Percentiles rank a stretch among this genome's conserved stretches.
Conservation (phyloP, 2,888 invertebrate species). For the Sesamia inferens region DNA sequence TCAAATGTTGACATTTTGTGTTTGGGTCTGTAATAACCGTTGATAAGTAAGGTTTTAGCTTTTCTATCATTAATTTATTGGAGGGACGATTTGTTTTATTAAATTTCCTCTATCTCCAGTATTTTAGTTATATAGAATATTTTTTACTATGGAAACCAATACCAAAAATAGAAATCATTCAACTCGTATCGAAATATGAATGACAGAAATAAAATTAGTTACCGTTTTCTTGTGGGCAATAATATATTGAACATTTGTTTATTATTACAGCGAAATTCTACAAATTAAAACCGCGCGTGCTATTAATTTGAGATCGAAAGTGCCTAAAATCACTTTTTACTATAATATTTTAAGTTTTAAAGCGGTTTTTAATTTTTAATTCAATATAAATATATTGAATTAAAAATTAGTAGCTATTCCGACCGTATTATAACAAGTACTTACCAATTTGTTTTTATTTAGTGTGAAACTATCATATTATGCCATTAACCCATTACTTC, state of each 20-base stretch:
- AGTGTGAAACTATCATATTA: too few species aligned
- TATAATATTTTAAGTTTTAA: neutral
- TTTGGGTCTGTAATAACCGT: conserved; percentile 47
- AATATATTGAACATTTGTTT: neutral
- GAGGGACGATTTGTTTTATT: neutral
- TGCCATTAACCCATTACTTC: too few species aligned
- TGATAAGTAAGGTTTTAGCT: conserved; percentile 13
- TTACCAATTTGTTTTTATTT: too few species aligned
- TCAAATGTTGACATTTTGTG: conserved; percentile 66
- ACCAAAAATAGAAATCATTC: neutral
- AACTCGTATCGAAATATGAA: neutral
- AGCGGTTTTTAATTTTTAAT: neutral
- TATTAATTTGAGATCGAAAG: neutral
- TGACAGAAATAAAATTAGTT: neutral
- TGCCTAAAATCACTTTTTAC: neutral
- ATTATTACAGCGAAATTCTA: neutral
- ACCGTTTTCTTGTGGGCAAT: neutral
- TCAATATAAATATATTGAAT: neutral
- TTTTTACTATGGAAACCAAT: neutral
- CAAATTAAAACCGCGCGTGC: neutral
- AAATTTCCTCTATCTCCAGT: neutral
- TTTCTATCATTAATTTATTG: neutral
- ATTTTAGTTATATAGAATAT: neutral
- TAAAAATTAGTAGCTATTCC: too few species aligned
- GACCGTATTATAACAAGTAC: too few species aligned